A percentile compares a stretch with the other conserved stretches of the same genome.
Conservation (phyloP, 2,797 vertebrate species). For the Gobio occitaniae region DNA sequence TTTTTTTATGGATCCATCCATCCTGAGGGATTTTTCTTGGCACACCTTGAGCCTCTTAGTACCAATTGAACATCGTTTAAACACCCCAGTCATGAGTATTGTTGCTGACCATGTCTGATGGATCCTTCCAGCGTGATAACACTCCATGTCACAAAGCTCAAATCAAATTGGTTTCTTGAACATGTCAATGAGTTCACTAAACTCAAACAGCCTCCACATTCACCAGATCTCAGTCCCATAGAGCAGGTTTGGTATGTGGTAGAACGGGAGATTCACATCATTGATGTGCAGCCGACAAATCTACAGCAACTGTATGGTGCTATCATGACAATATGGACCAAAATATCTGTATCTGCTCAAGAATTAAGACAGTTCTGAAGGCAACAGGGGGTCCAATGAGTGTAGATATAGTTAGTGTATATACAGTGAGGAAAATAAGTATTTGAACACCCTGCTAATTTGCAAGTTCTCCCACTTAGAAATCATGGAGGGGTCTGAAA, state of each 20-base stretch:
- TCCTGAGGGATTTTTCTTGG: too few species aligned
- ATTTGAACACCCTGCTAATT: too few species aligned
- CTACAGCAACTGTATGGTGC: slow-evolving; percentile 54
- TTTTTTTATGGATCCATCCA: slow-evolving; percentile 40
- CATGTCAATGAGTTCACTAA: not conserved
- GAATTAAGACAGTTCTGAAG: not conserved
- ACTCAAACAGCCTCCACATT: not conserved
- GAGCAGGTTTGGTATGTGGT: not conserved
- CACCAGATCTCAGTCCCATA: not conserved
- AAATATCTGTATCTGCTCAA: too few species aligned
- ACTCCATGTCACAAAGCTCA: not conserved
- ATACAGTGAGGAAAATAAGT: too few species aligned
- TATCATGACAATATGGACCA: too few species aligned
- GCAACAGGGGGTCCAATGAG: not conserved
- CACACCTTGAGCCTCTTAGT: too few species aligned
- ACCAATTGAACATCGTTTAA: not conserved
- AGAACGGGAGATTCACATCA: not conserved
- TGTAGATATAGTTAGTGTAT: not conserved
- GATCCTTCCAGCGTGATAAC: slow-evolving; percentile 55
- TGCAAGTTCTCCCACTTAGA: too few species aligned
- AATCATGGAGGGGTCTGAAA: too few species aligned
- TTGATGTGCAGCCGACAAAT: slow-evolving; percentile 70
- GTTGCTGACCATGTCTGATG: slow-evolving; percentile 33
- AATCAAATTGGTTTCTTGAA: not conserved
- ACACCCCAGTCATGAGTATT: too few species aligned